Evolutionary conservation across 2,888 invertebrate genomes (phyloP).

Genomic region (Eristalis pertinax): DNA sequence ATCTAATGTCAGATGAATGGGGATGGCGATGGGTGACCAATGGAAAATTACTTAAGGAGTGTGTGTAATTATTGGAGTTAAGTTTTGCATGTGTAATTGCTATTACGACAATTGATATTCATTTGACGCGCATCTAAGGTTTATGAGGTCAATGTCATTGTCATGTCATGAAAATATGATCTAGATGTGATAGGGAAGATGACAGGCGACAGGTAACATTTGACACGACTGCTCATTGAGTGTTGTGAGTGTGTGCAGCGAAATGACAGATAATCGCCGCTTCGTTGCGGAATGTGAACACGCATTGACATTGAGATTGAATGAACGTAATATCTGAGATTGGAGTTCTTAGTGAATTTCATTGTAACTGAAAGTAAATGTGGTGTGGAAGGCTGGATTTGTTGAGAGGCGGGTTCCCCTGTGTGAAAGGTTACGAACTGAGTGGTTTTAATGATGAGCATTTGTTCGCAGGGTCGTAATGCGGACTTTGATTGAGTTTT

Average conservation of each 20-base stretch:
- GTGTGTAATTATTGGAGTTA: conserved; percentile 7
- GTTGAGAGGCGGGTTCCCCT: not conserved
- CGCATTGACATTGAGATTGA: not conserved
- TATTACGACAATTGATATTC: conserved; percentile 22
- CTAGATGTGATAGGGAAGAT: conserved; percentile 9
- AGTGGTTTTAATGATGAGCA: not conserved
- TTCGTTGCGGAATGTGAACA: not conserved
- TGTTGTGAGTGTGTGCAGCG: not conserved
- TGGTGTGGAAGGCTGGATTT: too few species aligned
- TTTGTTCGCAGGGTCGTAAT: not conserved
- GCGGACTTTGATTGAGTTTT: not conserved
- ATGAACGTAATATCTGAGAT: not conserved
- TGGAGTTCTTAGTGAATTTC: not conserved
- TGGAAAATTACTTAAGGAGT: conserved; percentile 39
- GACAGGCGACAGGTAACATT: not conserved
- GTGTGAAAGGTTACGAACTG: not conserved
- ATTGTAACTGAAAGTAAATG: not conserved
- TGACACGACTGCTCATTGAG: not conserved
- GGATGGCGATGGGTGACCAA: conserved; percentile 5
- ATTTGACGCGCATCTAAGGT: conserved; percentile 6
- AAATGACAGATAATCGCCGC: not conserved
- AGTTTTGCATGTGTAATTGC: conserved; percentile 25
- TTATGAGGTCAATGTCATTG: conserved; percentile 24
- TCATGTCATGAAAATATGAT: conserved; percentile 2
- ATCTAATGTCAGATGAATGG: conserved; percentile 20